phyloP scores from a whole-genome alignment of 2,888 invertebrate genomes.

The Drosophila ustulata region DNA sequence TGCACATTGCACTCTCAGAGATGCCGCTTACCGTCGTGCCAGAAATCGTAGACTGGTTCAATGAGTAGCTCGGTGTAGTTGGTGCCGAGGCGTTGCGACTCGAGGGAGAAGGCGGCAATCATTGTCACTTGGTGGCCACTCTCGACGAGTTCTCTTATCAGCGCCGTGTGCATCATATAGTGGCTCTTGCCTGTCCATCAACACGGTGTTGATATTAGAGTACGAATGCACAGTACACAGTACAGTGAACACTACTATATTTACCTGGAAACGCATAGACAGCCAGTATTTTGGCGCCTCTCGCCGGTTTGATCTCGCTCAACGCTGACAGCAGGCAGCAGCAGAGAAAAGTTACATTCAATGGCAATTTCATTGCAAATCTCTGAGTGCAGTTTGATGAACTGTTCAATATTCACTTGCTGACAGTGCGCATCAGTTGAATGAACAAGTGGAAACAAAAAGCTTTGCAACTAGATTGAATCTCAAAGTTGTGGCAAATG shows the following conservation, averaged over 20 bases:
- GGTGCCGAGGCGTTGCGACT: conserved; percentile 67
- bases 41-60: conserved; percentile 82
- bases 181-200: conserved; percentile 84
- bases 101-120: conserved; percentile 76
- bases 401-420: conserved; percentile 1
- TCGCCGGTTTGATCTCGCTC: conserved; percentile 8
- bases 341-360: conserved; percentile 14
- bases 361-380: conserved; percentile 38
- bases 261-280: conserved; percentile 77
- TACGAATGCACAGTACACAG: background rate
- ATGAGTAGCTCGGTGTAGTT: conserved; percentile 84
- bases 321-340: conserved; percentile 40
- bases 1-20: background rate
- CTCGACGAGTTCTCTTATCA: conserved; percentile 84
- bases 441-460: background rate
- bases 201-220: background rate
- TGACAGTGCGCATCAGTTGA: background rate
- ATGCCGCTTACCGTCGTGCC: conserved; percentile 72
- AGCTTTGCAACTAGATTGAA: background rate
- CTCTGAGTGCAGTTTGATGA: background rate
- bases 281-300: conserved; percentile 84
- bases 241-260: background rate
- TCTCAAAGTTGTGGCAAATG: background rate
- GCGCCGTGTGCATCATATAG: conserved; percentile 85
- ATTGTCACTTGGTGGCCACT: conserved; percentile 83